These are phyloP conservation scores for Chromobotia macracanthus DNA, from an alignment of 2,797 vertebrate genomes.

Conservation along the genomic window DNA sequence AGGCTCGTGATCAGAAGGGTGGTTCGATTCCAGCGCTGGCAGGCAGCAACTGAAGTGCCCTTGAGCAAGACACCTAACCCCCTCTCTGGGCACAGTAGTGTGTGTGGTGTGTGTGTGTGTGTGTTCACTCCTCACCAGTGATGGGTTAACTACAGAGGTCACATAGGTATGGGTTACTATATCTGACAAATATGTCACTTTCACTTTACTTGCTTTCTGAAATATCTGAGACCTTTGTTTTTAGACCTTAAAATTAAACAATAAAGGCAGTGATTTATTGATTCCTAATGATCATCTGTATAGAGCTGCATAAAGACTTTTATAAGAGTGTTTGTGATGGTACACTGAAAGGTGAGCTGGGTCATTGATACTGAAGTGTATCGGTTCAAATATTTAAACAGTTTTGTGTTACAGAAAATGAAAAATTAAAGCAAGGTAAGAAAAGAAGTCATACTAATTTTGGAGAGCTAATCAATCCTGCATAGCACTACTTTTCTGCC, in stretches of 20 bases:
- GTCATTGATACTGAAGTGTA: not conserved
- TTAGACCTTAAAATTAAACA: not conserved
- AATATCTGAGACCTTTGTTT: not conserved
- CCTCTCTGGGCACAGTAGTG: too few relatives aligned
- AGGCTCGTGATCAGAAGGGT: too few relatives aligned
- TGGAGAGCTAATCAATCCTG: not conserved
- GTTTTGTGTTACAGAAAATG: not conserved
- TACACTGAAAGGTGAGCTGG: not conserved
- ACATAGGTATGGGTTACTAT: too few relatives aligned
- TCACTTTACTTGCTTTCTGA: too few relatives aligned
- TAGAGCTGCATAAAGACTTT: not conserved
- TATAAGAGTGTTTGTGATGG: too few relatives aligned
- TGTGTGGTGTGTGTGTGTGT: too few relatives aligned
- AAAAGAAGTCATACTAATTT: not conserved
- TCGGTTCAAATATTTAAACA: slow-evolving; percentile 1
- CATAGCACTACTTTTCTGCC: not conserved
- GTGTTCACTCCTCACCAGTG: too few relatives aligned
- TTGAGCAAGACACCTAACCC: too few relatives aligned
- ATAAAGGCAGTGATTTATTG: not conserved
- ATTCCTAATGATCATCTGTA: not conserved
- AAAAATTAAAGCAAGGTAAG: not conserved
- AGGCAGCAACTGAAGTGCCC: too few relatives aligned
- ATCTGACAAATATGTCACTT: too few relatives aligned
- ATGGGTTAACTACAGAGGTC: too few relatives aligned
- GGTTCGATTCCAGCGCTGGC: too few relatives aligned